Evolutionary conservation across 2,888 invertebrate genomes (phyloP), one percentile per base, ranked within the genome.

Genomic region (Bombylius discolor): DNA sequence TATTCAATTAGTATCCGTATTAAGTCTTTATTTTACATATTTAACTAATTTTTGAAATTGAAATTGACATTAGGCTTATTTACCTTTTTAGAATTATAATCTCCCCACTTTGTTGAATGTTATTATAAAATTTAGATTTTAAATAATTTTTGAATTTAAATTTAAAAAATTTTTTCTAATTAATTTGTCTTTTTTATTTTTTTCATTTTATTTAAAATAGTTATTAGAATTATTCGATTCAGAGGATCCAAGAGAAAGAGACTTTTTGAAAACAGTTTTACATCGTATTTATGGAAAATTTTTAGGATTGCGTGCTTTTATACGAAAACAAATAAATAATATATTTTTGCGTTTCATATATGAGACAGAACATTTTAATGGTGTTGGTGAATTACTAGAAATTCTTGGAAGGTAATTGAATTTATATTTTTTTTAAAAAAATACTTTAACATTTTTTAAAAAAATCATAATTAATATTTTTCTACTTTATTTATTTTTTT

Each of bases 211-310:
- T n/a, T n/a, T n/a, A n/a, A n/a, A n/a, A n/a, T n/a, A 93, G 85
- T 79, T 97, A 66, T 76, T 97, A 72, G 97, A 97, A 70, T 78
- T 97, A 65, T 97, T 97, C 77, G 97, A 97, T 76, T 95, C 94
- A 56, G 96, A 97, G 74, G 97, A 97, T 77, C 95, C 96, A 59
- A 77, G 96, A 56, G 97, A 97, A 76, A 80, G 97, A 64, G 97
- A 97, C 77, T 95, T 96, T 76, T 81, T 97, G 56, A 97, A 97
- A 78, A 97, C 96, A n/a, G 93, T 93, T 51, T 80, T 97, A 64
- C 97, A 97, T 80, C 85, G 96, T 77, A 95, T 97, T 79, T 97
- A 97, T 77, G 96, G 96, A 58, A 97, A 97, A 79, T 96, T 97
- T 78, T 80, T 97, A 67, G 94, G 94, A 58, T 82, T 96, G 63